Evolutionary conservation across 2,888 invertebrate genomes (phyloP).

Genomic region (Drosophila maculinotata): DNA sequence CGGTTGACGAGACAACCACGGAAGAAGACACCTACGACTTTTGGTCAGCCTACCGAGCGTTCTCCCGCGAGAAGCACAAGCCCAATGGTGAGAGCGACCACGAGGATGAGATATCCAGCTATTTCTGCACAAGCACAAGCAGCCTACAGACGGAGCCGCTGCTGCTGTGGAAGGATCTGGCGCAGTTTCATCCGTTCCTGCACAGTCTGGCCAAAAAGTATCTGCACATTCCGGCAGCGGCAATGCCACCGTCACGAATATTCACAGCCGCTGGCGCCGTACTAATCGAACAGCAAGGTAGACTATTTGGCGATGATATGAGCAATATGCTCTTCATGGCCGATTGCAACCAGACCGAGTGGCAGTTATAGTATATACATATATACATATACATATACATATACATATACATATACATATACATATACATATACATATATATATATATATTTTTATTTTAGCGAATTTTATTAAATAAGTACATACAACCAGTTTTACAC

Average conservation of each 20-base stretch:
- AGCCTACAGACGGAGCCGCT: conserved; percentile 50
- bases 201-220: conserved; percentile 54
- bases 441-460: conserved; percentile 11
- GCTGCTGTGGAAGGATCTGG: conserved; percentile 51
- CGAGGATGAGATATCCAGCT: conserved; percentile 55
- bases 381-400: background rate
- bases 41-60: conserved; percentile 49
- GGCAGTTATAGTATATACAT: conserved; percentile 47
- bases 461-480: conserved; percentile 12
- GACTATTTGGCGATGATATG: conserved; percentile 41
- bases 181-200: conserved; percentile 56
- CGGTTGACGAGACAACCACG: conserved; percentile 4
- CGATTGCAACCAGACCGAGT: conserved; percentile 49
- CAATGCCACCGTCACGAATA: conserved; percentile 45
- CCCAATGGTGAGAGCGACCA: conserved; percentile 27
- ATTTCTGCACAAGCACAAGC: conserved; percentile 47
- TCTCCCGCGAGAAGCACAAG: conserved; percentile 51
- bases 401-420: background rate
- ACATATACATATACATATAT: background rate
- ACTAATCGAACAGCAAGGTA: conserved; percentile 10
- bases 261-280: conserved; percentile 33
- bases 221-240: conserved; percentile 57
- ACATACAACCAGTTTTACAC: background rate
- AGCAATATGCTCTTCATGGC: conserved; percentile 49
- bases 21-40: conserved; percentile 37